phyloP scores from a whole-genome alignment of 2,888 invertebrate species.

The Tinea pellionella region DNA sequence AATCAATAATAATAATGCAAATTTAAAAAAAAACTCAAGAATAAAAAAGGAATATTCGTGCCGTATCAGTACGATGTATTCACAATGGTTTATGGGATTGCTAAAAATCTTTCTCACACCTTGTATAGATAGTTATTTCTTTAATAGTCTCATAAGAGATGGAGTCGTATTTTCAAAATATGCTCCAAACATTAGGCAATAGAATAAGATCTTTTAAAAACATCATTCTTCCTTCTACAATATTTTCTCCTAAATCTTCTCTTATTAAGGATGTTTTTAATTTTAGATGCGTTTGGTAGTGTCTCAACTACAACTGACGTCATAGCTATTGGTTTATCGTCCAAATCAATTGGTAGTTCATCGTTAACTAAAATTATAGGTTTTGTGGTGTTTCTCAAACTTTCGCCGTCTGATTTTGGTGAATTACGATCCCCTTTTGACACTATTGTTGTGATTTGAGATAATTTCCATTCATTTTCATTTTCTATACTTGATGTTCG shows the following conservation, averaged over 20 bases:
- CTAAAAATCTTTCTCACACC: too few relatives aligned
- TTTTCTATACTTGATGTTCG: conserved; percentile 20
- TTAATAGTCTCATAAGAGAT: too few relatives aligned
- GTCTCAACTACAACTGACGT: conserved; percentile 30
- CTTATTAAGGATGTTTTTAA: conserved; percentile 39
- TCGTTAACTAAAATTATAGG: conserved; percentile 58
- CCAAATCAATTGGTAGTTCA: conserved; percentile 50
- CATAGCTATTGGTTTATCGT: conserved; percentile 21
- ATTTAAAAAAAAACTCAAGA: too few relatives aligned
- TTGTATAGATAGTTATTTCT: too few relatives aligned
- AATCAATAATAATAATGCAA: too few relatives aligned
- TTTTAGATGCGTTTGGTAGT: conserved; percentile 37
- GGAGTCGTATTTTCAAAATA: too few relatives aligned
- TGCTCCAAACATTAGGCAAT: conserved; percentile 33
- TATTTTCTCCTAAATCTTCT: conserved; percentile 48
- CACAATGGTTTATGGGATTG: too few relatives aligned
- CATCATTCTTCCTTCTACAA: conserved; percentile 44
- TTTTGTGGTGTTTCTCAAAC: conserved; percentile 22
- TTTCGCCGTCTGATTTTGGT: background rate
- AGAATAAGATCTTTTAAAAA: conserved; percentile 56
- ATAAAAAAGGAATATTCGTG: too few relatives aligned
- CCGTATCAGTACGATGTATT: too few relatives aligned
- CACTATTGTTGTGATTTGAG: background rate
- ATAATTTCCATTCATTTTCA: conserved; percentile 5
- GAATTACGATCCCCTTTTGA: background rate